A percentile compares a stretch with the other conserved stretches of the same genome.
These are phyloP conservation scores for Epistrophe eligans DNA, from an alignment of 2,888 invertebrate species.

Conservation along the genomic window DNA sequence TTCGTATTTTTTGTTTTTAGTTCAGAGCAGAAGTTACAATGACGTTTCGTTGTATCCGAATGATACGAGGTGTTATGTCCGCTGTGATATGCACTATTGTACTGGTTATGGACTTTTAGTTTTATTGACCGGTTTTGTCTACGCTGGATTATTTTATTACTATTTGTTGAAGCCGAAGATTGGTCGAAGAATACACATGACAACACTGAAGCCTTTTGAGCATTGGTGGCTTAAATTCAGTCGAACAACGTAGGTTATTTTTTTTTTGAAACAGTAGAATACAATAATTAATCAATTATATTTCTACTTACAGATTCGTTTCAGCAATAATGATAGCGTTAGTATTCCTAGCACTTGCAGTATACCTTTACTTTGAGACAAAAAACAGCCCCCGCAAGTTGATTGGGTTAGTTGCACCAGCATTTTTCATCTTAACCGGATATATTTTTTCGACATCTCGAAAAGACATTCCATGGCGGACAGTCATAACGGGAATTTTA, in stretches of 20 bases:
- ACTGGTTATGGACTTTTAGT: slow-evolving; percentile 90
- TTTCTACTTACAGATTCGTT: slow-evolving; percentile 83
- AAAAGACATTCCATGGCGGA: slow-evolving; percentile 89
- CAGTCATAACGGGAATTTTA: slow-evolving; percentile 91
- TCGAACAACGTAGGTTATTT: slow-evolving; percentile 78
- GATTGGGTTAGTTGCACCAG: slow-evolving; percentile 88
- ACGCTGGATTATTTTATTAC: slow-evolving; percentile 87
- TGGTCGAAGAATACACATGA: slow-evolving; percentile 77
- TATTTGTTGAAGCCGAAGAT: slow-evolving; percentile 86
- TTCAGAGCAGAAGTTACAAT: slow-evolving; percentile 39
- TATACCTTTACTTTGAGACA: slow-evolving; percentile 88
- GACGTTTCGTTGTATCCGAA: slow-evolving; percentile 26
- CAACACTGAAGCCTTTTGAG: slow-evolving; percentile 77
- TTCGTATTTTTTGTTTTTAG: slow-evolving; percentile 11
- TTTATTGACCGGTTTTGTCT: slow-evolving; percentile 86
- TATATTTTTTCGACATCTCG: slow-evolving; percentile 87
- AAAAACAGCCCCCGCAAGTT: slow-evolving; percentile 86
- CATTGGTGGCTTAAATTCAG: slow-evolving; percentile 79
- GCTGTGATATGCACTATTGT: slow-evolving; percentile 84
- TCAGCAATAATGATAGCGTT: slow-evolving; percentile 83
- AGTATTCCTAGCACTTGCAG: slow-evolving; percentile 84
- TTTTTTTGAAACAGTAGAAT: neutral
- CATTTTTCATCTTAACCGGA: slow-evolving; percentile 87
- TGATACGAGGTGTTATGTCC: slow-evolving; percentile 68
- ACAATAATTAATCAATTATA: neutral